Evolutionary conservation across 1,140 invertebrate species (phyloP), one percentile per base, ranked within the genome.

Genomic region (Nasonia vitripennis): DNA sequence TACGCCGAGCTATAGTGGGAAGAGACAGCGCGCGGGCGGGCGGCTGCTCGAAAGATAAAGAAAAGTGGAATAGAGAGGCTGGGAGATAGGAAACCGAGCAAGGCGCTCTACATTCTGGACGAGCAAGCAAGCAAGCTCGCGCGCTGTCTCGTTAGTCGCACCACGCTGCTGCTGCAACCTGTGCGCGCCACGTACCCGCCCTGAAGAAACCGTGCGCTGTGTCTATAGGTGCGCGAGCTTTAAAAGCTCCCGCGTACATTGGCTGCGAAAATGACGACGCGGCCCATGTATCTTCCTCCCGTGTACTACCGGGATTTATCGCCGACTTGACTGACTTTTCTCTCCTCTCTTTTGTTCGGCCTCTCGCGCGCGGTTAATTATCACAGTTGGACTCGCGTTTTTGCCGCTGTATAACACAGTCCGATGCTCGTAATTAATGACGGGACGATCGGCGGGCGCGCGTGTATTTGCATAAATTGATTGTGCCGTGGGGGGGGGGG

Each of bases 111-210:
- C 87, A 87, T 81, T 87, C 89, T 90, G 86, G 87, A 86, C 86
- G 87, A 0, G 27, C 27, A 27, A 27, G 27, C 27, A 27, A 27
- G 27, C 27, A 27, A 27, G 27, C 27, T 27, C 86, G 86, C 74
- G 41, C 34, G 87, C 88, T 62, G 88, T 90, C 90, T 90, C 87
- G 89, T 91, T 91, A 89, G 89, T 87, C 89, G 86, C 86, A 85
- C 85, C 86, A 14, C 17, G 51, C 51, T 10, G 51, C 51, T 55
- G 12, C 51, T n/a, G 55, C 55, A 62, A n/a, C 55, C 55, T 62
- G 55, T 62, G 55, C 17, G 5, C 51, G 9, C 48, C 48, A 51
- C 55, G 27, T 27, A 62, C 55, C 55, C 55, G 6, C 55, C 7
- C 41, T 11, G 10, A n/a, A 51, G 20, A 45, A 31, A 17, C 23